Base-by-base conservation (phyloP, 1,140 invertebrate genomes). In the Aphaenogaster rudis region DNA sequence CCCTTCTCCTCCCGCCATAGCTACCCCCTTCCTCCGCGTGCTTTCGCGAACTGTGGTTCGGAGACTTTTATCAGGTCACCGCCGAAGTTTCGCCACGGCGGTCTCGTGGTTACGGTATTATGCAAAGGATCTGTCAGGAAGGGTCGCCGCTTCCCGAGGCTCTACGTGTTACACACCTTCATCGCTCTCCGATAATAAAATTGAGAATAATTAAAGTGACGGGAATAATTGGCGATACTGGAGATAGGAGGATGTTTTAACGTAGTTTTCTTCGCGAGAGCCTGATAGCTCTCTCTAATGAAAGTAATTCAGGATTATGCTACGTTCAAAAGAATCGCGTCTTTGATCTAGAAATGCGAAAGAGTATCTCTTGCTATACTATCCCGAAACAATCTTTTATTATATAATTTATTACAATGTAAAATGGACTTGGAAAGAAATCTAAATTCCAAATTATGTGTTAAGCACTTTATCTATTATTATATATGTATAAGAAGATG, bases 41-140 rank as follows among this genome's bases (percentile, higher is more conserved):
- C 11, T 63, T 57, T 36, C 84, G 80, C 33, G 11, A 33, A 59
- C 28, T 52, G 42, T 36, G 6, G 21, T 15, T 28, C 42, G 59
- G 39, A 63, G 48, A 77, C 81, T 71, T 69, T 52, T 86, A 86
- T 86, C 84, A 86, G 80, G 80, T 84, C 84, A 86, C 50, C 74
- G 48, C 48, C 61, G 36, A 86, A 77, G 76, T 86, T 86, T 80
- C 61, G 61, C 72, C 48, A 45, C 42, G 9, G 52, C 28, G 67
- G 17, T 82, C 67, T 74, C 67, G 80, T 72, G 80, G 80, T 76
- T 84, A 28, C 54, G 42, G 54, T 63, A 84, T 84, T 84, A 84
- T 84, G 80, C 80, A 76, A 84, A 84, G 54, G 69, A 76, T 84
- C 69, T 39, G 80, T 84, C 69, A 48, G 69, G 28, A 67, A 48